A percentile compares a stretch with the other conserved stretches of the same genome.
Conservation (phyloP, 2,113 vertebrate genomes). For the Zosterops lateralis region DNA sequence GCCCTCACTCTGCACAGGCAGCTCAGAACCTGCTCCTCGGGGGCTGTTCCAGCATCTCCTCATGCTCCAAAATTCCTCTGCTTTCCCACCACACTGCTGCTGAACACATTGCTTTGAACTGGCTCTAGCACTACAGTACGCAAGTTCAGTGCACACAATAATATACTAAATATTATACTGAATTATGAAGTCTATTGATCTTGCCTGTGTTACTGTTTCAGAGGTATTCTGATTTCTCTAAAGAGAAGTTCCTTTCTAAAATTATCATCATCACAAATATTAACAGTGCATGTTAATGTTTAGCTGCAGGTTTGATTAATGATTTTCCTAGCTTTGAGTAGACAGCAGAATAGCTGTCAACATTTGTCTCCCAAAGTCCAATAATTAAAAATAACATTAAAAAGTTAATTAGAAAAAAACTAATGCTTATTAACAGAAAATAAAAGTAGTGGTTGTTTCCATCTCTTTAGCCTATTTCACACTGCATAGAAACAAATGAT, state of each 20-base stretch:
- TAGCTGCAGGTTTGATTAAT: constrained; percentile 29
- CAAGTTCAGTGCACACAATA: background rate
- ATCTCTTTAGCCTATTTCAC: background rate
- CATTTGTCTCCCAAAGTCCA: background rate
- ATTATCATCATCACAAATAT: constrained; percentile 2
- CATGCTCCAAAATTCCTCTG: background rate
- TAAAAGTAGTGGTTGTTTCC: background rate
- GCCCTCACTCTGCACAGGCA: background rate
- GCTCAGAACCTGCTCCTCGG: background rate
- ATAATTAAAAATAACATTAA: background rate
- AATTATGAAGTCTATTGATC: background rate
- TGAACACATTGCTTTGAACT: background rate
- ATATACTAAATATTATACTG: background rate
- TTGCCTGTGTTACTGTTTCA: background rate
- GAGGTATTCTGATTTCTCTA: background rate
- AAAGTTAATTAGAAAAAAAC: background rate
- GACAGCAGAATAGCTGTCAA: constrained; percentile 5
- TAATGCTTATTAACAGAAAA: background rate
- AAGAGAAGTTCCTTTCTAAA: constrained; percentile 5
- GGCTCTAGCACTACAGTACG: background rate
- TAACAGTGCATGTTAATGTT: background rate
- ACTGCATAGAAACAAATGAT: background rate
- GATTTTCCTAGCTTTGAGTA: constrained; percentile 2
- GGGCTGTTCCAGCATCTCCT: background rate
- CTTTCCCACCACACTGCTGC: background rate